A percentile compares a stretch with the other conserved stretches of the same genome.
These are phyloP conservation scores for Abramis brama DNA, from an alignment of 2,113 vertebrate genomes.

Conservation along the genomic window DNA sequence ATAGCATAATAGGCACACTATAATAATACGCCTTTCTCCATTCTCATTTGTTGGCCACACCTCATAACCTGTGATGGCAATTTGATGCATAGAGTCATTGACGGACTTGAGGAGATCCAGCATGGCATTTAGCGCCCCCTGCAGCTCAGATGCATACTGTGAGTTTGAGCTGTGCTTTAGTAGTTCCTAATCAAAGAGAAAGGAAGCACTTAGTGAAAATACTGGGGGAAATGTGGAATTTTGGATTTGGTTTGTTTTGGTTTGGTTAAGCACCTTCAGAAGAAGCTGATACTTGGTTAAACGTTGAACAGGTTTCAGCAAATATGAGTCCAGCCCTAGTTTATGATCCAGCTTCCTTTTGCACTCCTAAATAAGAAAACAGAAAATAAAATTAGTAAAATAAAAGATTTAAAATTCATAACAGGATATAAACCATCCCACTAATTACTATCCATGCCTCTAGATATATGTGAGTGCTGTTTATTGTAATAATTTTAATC, in stretches of 20 bases:
- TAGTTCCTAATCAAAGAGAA: slow-evolving; percentile 81
- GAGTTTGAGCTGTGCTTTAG: slow-evolving; percentile 86
- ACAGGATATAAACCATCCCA: neutral
- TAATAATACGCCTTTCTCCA: neutral
- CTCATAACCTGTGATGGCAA: slow-evolving; percentile 93
- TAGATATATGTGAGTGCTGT: neutral
- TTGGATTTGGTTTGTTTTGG: neutral
- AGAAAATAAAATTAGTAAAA: neutral
- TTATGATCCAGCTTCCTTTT: slow-evolving; percentile 93
- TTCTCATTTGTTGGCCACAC: slow-evolving; percentile 64
- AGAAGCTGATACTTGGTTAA: slow-evolving; percentile 97
- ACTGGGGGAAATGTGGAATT: neutral
- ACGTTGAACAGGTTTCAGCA: slow-evolving; percentile 96
- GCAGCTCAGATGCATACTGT: slow-evolving; percentile 81
- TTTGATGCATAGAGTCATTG: slow-evolving; percentile 99
- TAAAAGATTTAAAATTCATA: neutral
- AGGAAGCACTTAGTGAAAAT: neutral
- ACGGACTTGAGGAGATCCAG: slow-evolving; percentile 93
- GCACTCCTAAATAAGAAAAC: slow-evolving; percentile 81
- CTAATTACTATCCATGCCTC: neutral
- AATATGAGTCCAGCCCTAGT: slow-evolving; percentile 92
- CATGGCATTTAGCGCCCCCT: slow-evolving; percentile 91
- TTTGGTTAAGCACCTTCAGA: slow-evolving; percentile 81
- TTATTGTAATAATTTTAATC: neutral
- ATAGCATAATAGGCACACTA: neutral